Conservation (phyloP, 2,888 invertebrate genomes). For the Pterostichus madidus region DNA sequence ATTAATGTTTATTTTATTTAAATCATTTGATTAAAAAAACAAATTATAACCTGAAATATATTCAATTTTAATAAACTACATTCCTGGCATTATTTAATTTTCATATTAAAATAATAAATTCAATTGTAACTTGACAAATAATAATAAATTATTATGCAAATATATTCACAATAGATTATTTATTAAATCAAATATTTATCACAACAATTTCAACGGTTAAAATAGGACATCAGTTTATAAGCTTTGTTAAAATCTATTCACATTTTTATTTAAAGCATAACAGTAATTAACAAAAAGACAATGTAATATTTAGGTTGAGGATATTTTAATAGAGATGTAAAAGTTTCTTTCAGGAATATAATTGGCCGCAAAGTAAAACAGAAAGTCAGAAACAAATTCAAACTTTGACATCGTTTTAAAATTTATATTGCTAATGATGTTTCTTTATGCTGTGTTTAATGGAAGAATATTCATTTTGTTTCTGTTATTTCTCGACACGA, state of each 20-base stretch:
- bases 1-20: too few relatives aligned
- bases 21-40: too few relatives aligned
- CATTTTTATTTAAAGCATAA: slow-evolving; percentile 20
- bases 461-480: slow-evolving; percentile 43
- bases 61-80: too few relatives aligned
- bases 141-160: too few relatives aligned
- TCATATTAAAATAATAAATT: too few relatives aligned
- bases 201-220: too few relatives aligned
- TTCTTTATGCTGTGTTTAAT: slow-evolving; percentile 29
- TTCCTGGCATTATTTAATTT: too few relatives aligned
- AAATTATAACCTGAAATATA: too few relatives aligned
- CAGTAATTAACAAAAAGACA: slow-evolving; percentile 29
- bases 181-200: too few relatives aligned
- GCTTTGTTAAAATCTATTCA: neutral
- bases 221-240: too few relatives aligned
- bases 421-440: slow-evolving; percentile 53
- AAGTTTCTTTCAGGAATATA: slow-evolving; percentile 47
- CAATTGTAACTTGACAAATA: too few relatives aligned
- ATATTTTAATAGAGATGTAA: slow-evolving; percentile 47
- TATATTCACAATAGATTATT: too few relatives aligned
- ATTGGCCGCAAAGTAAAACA: slow-evolving; percentile 54
- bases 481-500: slow-evolving; percentile 18
- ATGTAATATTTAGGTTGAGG: slow-evolving; percentile 13
- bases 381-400: slow-evolving; percentile 32
- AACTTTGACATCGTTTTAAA: slow-evolving; percentile 55